Conservation (phyloP, 2,888 invertebrate species). For the Epistrophella euchroma region DNA sequence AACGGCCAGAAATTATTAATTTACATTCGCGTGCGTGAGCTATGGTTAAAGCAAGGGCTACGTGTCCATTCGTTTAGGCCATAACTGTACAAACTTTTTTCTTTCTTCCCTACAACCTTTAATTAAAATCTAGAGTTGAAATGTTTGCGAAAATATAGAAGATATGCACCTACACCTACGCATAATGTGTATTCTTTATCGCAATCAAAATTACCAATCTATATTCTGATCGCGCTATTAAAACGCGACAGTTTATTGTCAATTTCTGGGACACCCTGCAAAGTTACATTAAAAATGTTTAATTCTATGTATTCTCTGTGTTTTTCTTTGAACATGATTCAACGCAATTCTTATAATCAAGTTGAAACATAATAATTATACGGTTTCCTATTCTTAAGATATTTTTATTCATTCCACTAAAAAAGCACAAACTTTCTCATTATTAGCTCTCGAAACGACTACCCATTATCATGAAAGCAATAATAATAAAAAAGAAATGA, state of each 20-base stretch:
- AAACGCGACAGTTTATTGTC: background rate
- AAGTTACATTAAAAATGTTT: background rate
- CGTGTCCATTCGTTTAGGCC: too few species aligned
- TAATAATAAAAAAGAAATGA: background rate
- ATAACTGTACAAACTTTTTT: too few species aligned
- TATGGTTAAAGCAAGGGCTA: too few species aligned
- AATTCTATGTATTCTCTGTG: background rate
- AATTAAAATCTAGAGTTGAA: too few species aligned
- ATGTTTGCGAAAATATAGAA: too few species aligned
- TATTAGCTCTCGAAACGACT: conserved; percentile 1
- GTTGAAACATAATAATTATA: background rate
- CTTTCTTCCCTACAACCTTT: too few species aligned
- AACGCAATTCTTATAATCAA: background rate
- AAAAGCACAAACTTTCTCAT: background rate
- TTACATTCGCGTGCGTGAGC: too few species aligned
- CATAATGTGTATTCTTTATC: too few species aligned
- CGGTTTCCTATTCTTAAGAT: background rate
- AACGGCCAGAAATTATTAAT: too few species aligned
- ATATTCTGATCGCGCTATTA: too few species aligned
- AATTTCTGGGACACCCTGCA: background rate
- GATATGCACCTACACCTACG: too few species aligned
- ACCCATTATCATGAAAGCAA: conserved; percentile 9
- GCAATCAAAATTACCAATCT: too few species aligned
- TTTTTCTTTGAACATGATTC: background rate
- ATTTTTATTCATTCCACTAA: conserved; percentile 6